Percentiles rank a stretch among this genome's conserved stretches.
Evolutionary conservation across 2,797 vertebrate species (phyloP).

Genomic region (Muscicapa striata): DNA sequence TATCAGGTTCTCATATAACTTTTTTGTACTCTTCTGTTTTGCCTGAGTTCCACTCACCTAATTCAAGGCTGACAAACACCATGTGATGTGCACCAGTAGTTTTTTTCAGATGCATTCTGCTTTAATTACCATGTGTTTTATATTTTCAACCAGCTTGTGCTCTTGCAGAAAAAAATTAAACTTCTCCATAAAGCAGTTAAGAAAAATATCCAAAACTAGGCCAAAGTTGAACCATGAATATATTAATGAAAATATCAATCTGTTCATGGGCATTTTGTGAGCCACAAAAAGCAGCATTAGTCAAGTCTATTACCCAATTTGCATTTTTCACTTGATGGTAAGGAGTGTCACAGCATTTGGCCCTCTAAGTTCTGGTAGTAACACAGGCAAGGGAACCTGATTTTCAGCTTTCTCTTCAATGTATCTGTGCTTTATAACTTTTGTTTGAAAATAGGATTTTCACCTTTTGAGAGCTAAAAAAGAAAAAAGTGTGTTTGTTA

Average conservation of each 20-base stretch:
- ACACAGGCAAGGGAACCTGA: background rate
- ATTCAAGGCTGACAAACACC: background rate
- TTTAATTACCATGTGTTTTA: background rate
- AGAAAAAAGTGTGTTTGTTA: background rate
- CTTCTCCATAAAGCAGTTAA: background rate
- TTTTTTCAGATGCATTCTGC: background rate
- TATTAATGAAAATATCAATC: constrained; percentile 43
- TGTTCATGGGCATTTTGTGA: constrained; percentile 18
- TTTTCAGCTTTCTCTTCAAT: background rate
- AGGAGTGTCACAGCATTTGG: background rate
- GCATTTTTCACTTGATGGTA: background rate
- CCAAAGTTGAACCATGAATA: constrained; percentile 32
- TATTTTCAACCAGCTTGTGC: background rate
- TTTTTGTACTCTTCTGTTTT: background rate
- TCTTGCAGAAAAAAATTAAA: background rate
- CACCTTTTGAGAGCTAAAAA: background rate
- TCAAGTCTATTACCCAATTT: background rate
- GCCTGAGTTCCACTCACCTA: background rate
- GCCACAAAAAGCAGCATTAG: constrained; percentile 7
- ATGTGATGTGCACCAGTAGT: background rate
- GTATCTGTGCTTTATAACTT: background rate
- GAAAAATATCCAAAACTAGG: background rate
- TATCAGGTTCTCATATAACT: background rate
- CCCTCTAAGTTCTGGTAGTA: background rate
- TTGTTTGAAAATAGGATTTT: background rate